Conservation (phyloP, 2,888 invertebrate genomes). For the Cyclophora punctaria region DNA sequence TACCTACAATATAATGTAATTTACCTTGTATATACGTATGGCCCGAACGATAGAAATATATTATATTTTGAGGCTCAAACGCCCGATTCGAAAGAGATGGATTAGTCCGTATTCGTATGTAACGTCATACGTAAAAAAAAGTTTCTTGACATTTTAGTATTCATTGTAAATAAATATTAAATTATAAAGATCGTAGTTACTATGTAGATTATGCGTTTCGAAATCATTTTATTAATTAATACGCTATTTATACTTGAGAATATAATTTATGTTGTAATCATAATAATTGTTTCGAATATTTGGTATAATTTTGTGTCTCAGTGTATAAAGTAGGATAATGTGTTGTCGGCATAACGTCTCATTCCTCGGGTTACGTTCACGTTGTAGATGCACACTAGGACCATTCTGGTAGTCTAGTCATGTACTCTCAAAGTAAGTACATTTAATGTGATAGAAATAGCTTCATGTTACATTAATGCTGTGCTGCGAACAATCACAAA, state of each 20-base stretch:
- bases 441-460: conserved; percentile 52
- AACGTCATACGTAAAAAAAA: conserved; percentile 53
- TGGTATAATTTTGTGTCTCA: conserved; percentile 24
- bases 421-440: conserved; percentile 41
- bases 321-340: conserved; percentile 72
- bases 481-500: conserved; percentile 47
- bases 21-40: conserved; percentile 72
- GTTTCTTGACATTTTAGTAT: conserved; percentile 52
- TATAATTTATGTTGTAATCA: conserved; percentile 28
- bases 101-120: conserved; percentile 44
- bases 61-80: conserved; percentile 59
- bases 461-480: conserved; percentile 37
- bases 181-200: conserved; percentile 40
- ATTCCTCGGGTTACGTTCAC: conserved; percentile 19
- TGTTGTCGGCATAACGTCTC: conserved; percentile 26
- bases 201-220: conserved; percentile 32
- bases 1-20: conserved; percentile 53
- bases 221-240: conserved; percentile 33
- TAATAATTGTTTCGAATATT: conserved; percentile 13
- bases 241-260: conserved; percentile 36
- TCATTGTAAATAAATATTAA: conserved; percentile 66
- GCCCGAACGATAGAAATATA: conserved; percentile 52
- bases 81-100: conserved; percentile 35
- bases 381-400: conserved; percentile 29
- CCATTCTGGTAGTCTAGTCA: conserved; percentile 62